Percentiles rank a stretch among this genome's conserved stretches.
phyloP scores from a whole-genome alignment of 92 coral and sea anemone species.

The Siderastrea radians region DNA sequence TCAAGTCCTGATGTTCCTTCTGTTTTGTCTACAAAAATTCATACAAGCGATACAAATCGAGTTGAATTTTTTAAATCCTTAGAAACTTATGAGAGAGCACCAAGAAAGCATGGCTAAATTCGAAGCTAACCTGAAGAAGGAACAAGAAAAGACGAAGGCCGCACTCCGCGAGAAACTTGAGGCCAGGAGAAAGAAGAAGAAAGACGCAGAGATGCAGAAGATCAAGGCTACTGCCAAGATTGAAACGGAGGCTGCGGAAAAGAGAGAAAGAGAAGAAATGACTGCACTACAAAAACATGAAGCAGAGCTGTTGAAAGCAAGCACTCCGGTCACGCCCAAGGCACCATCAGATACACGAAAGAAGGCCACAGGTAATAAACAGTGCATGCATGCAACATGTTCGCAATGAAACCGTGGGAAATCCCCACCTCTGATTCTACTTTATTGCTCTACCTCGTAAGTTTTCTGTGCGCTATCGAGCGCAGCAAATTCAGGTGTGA shows the following conservation, averaged over 20 bases:
- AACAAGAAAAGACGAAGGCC: constrained; percentile 93
- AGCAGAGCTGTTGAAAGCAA: constrained; percentile 69
- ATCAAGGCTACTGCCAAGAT: constrained; percentile 62
- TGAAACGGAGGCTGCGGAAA: constrained; percentile 68
- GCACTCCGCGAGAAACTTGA: constrained; percentile 93
- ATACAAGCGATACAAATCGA: background rate
- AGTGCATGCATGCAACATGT: background rate
- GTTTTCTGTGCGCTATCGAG: no score
- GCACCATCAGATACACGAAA: constrained; percentile 72
- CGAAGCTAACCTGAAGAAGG: constrained; percentile 87
- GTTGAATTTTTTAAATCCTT: background rate
- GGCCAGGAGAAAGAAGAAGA: constrained; percentile 91
- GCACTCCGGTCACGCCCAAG: constrained; percentile 70
- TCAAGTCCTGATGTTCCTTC: no score
- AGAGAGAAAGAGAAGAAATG: constrained; percentile 65
- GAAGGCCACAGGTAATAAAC: constrained; percentile 49
- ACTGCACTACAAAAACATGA: constrained; percentile 70
- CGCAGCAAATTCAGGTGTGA: no score
- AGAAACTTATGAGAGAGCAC: constrained; percentile 96
- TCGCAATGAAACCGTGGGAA: no score
- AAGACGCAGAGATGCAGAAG: constrained; percentile 84
- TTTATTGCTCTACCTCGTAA: no score
- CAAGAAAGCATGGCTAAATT: constrained; percentile 95
- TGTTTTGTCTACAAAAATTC: background rate
- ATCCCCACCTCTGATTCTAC: no score